phyloP scores from a whole-genome alignment of 2,113 vertebrate species.

The Anas platyrhynchos region DNA sequence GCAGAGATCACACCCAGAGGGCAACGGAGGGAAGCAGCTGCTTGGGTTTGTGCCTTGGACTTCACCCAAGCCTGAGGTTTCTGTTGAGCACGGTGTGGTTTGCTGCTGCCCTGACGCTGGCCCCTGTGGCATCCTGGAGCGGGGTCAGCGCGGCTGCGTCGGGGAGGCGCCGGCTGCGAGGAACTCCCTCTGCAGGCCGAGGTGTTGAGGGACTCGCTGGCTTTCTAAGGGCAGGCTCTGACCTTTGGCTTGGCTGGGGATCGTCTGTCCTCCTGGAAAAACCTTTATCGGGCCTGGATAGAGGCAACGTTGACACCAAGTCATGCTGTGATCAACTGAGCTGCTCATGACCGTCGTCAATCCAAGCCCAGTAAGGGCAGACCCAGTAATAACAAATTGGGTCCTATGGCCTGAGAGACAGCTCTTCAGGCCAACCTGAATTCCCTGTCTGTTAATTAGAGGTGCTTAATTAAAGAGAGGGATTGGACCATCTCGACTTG shows the following conservation, averaged over 20 bases:
- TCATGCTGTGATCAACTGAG: background rate
- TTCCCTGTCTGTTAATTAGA: background rate
- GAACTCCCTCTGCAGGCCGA: conserved; percentile 24
- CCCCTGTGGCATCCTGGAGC: background rate
- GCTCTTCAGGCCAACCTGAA: background rate
- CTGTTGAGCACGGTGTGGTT: accelerated
- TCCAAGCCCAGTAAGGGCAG: background rate
- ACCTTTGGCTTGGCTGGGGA: background rate
- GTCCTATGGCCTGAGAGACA: background rate
- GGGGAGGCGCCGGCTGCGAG: accelerated
- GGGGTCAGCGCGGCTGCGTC: accelerated
- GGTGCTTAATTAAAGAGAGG: background rate
- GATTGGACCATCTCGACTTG: background rate
- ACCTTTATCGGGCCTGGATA: background rate
- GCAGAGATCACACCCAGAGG: background rate
- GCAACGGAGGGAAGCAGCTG: too few species aligned
- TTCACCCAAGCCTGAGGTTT: background rate
- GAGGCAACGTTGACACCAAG: background rate
- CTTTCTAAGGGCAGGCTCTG: background rate
- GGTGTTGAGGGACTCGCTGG: background rate
- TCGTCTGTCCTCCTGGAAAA: background rate
- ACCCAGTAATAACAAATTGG: background rate
- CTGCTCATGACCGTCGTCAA: background rate
- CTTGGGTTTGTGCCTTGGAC: background rate
- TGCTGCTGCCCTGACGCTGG: background rate